Conservation (phyloP, 2,797 vertebrate genomes). For the Neolamprologus multifasciatus region DNA sequence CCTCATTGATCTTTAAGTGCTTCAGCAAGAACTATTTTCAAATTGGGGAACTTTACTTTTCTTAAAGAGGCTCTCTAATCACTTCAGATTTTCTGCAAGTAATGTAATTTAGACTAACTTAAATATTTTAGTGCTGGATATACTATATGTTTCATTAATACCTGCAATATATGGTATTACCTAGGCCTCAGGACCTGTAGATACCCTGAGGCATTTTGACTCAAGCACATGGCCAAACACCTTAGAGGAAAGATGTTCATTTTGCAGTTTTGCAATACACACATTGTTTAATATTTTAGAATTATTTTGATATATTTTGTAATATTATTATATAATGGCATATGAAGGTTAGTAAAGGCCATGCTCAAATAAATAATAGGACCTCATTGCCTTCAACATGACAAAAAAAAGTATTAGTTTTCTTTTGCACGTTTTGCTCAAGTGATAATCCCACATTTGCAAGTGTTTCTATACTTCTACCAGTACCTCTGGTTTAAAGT, state of each 20-base stretch:
- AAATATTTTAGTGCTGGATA: slow-evolving; percentile 36
- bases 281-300: not conserved
- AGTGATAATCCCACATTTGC: not conserved
- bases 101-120: not conserved
- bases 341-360: not conserved
- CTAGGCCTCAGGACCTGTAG: slow-evolving; percentile 6
- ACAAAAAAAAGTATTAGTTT: not conserved
- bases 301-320: not conserved
- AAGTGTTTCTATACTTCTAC: not conserved
- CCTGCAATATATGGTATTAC: slow-evolving; percentile 23
- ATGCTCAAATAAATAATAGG: not conserved
- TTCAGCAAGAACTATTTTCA: not conserved
- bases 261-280: not conserved
- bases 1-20: not conserved
- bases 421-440: not conserved
- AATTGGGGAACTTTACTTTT: not conserved
- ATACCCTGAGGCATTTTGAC: slow-evolving; percentile 38
- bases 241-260: slow-evolving; percentile 3
- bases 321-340: not conserved
- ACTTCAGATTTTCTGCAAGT: not conserved
- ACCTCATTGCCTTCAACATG: not conserved
- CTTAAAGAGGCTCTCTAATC: not conserved
- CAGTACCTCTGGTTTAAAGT: not conserved
- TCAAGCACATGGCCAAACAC: slow-evolving; percentile 38
- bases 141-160: slow-evolving; percentile 56